A percentile compares a stretch with the other conserved stretches of the same genome.
Conservation (phyloP, 2,113 vertebrate species). For the Synchiropus splendidus region DNA sequence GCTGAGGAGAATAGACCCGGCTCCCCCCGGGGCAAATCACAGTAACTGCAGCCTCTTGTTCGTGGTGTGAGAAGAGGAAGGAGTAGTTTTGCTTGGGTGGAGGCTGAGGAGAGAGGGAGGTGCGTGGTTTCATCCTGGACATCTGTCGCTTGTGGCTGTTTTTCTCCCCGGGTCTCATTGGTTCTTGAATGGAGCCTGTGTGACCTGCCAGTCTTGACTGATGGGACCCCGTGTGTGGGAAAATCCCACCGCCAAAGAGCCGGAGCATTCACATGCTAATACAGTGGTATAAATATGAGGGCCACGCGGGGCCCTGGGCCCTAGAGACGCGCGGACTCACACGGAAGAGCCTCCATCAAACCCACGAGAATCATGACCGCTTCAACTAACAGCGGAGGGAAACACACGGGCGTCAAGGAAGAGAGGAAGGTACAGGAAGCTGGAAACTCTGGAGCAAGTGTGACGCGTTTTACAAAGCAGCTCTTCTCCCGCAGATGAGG, state of each 20-base stretch:
- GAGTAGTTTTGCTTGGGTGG: conserved; percentile 31
- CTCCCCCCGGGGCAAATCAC: conserved; percentile 61
- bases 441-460: background rate
- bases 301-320: conserved; percentile 48
- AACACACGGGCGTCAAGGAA: conserved; percentile 69
- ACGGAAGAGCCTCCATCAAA: conserved; percentile 12
- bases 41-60: conserved; percentile 63
- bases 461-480: too few species aligned
- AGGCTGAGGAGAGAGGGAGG: conserved; percentile 17
- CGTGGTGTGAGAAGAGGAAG: conserved; percentile 62
- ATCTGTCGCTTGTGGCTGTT: conserved; percentile 72
- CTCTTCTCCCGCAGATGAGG: conserved; percentile 70
- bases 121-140: conserved; percentile 71
- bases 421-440: conserved; percentile 78
- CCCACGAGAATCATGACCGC: conserved; percentile 76
- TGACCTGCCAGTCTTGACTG: conserved; percentile 85
- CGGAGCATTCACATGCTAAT: conserved; percentile 82
- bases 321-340: conserved; percentile 51
- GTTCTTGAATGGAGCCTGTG: conserved; percentile 75
- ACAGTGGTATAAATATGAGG: conserved; percentile 73
- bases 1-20: conserved; percentile 26
- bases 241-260: conserved; percentile 72
- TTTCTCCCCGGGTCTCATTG: conserved; percentile 13
- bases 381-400: conserved; percentile 55
- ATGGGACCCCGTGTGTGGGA: conserved; percentile 81